Conservation (phyloP, 1,140 invertebrate genomes). For the Meloidogyne exigua region DNA sequence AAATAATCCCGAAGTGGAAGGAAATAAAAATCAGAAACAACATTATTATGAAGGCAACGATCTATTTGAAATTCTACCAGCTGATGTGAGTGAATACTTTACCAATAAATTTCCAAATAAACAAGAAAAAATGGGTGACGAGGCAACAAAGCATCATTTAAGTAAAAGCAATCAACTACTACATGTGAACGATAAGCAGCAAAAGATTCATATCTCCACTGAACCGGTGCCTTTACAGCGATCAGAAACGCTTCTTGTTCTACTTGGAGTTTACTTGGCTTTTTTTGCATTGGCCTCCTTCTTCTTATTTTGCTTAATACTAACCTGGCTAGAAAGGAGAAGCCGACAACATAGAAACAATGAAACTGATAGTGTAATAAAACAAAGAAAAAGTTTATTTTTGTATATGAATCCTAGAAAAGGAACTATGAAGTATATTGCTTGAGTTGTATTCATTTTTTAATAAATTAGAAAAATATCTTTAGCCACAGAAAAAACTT, state of each 20-base stretch:
- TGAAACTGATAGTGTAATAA: neutral
- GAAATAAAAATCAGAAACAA: neutral
- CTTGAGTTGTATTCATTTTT: neutral
- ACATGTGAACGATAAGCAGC: neutral
- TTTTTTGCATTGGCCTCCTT: constrained; percentile 19
- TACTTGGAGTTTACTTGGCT: constrained; percentile 17
- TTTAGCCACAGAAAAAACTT: constrained; percentile 8
- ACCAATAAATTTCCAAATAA: neutral
- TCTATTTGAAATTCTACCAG: neutral
- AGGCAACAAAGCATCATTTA: neutral
- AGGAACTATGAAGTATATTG: neutral
- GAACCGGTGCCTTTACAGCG: constrained; percentile 16
- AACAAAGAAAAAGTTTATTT: neutral
- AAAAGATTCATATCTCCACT: constrained; percentile 5
- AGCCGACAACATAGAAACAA: constrained; percentile 1
- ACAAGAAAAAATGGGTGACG: neutral
- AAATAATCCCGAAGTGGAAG: neutral
- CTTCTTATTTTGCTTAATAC: constrained; percentile 18
- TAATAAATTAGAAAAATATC: neutral
- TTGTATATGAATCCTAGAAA: neutral
- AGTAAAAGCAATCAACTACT: neutral
- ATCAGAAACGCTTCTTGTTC: constrained; percentile 21
- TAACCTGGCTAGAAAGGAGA: constrained; percentile 18
- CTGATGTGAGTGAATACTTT: neutral
- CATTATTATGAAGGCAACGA: neutral